A percentile compares a stretch with the other conserved stretches of the same genome.
These are phyloP conservation scores for Marmota flaviventris DNA, from an alignment of 2,113 vertebrate species.

Conservation along the genomic window DNA sequence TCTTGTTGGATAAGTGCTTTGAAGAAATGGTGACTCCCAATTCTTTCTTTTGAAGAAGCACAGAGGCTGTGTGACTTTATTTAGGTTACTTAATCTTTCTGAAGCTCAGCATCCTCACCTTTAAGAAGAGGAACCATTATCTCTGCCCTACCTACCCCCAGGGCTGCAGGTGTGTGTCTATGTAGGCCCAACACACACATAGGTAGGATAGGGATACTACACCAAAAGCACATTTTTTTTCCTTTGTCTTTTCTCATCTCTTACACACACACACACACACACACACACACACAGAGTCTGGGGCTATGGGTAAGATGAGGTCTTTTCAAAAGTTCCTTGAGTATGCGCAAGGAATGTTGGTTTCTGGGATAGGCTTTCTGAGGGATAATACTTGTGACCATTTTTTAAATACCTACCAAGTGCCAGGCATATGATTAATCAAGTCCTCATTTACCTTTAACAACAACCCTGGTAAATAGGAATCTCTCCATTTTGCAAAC, in stretches of 20 bases:
- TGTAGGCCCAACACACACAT: too few species aligned
- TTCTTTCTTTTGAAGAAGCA: background rate
- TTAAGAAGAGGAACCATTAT: background rate
- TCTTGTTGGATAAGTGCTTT: background rate
- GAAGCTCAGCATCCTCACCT: background rate
- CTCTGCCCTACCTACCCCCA: accelerated
- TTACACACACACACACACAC: background rate
- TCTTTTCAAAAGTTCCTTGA: background rate
- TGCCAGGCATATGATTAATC: background rate
- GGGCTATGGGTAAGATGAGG: background rate
- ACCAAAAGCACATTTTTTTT: background rate
- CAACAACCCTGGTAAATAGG: background rate
- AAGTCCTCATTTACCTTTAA: background rate
- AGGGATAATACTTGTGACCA: background rate
- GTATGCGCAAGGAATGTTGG: background rate
- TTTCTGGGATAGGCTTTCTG: background rate
- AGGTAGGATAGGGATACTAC: background rate
- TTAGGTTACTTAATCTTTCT: background rate
- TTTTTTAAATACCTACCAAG: background rate
- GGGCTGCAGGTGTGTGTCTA: background rate
- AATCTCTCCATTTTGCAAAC: background rate
- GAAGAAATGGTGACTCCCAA: background rate
- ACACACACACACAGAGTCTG: background rate
- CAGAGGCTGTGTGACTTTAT: background rate
- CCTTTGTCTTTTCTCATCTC: background rate